Evolutionary conservation across 2,113 vertebrate species (phyloP).

Genomic region (Notarius lentiginosus): DNA sequence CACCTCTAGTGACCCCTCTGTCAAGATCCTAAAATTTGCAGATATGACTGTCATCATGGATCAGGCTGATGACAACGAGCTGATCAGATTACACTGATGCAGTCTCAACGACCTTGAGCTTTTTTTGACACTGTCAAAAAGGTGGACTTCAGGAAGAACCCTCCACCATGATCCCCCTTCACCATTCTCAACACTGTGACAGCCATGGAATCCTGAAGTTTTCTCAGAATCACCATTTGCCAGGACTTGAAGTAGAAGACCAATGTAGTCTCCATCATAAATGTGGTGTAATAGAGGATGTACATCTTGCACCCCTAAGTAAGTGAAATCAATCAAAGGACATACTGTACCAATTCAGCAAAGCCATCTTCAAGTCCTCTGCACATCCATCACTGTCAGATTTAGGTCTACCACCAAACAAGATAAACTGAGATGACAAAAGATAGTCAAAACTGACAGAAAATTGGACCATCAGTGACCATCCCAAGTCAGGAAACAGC

Average conservation of each 20-base stretch:
- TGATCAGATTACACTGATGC: not conserved
- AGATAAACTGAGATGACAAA: not conserved
- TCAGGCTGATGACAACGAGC: not conserved
- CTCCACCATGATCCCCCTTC: not conserved
- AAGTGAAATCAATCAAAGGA: not conserved
- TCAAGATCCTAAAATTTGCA: not conserved
- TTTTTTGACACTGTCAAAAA: too few species aligned
- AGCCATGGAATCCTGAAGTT: not conserved
- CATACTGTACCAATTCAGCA: not conserved
- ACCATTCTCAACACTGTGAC: not conserved
- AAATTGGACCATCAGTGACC: not conserved
- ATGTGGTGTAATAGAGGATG: not conserved
- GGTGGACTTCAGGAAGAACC: not conserved
- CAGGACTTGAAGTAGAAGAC: not conserved
- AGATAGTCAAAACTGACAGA: not conserved
- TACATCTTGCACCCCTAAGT: not conserved
- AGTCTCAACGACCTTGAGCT: not conserved
- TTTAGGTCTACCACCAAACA: not conserved
- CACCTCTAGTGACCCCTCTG: too few species aligned
- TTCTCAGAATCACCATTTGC: not conserved
- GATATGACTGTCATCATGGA: not conserved
- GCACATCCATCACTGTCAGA: not conserved
- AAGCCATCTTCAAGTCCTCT: not conserved
- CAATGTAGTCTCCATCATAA: not conserved
- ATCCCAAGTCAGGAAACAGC: not conserved